These are phyloP conservation scores for Hipparchia semele DNA, from an alignment of 2,888 invertebrate genomes.

Conservation along the genomic window DNA sequence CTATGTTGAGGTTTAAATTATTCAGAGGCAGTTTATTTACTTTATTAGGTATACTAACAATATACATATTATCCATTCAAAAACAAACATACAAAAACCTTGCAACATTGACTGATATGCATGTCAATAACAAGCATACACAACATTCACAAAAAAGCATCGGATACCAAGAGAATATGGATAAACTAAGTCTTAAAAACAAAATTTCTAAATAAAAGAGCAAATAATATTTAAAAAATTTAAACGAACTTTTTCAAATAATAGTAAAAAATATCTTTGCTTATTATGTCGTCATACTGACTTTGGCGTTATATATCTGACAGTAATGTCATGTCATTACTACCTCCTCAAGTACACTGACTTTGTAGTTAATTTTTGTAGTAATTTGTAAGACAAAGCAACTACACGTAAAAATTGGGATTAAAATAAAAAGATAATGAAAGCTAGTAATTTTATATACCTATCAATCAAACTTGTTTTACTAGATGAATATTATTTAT, in stretches of 20 bases:
- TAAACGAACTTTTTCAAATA: neutral
- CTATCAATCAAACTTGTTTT: neutral
- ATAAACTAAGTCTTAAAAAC: no score
- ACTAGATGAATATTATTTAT: neutral
- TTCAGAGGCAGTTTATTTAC: no score
- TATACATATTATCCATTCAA: no score
- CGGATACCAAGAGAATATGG: no score
- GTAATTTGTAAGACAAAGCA: slow-evolving; percentile 8
- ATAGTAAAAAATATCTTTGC: neutral
- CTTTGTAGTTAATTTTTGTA: neutral
- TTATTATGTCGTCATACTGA: neutral
- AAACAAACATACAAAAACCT: no score
- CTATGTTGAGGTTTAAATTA: no score
- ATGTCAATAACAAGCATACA: no score
- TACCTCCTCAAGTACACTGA: slow-evolving; percentile 16
- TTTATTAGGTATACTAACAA: no score
- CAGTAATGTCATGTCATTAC: neutral
- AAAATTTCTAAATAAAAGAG: no score
- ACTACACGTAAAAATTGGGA: slow-evolving; percentile 5
- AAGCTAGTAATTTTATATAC: neutral
- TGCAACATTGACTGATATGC: no score
- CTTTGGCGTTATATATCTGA: neutral
- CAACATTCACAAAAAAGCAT: no score
- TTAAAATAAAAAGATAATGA: slow-evolving; percentile 3
- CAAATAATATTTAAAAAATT: no score